Conservation (phyloP, 1,140 invertebrate species). For the Habropoda laboriosa region DNA sequence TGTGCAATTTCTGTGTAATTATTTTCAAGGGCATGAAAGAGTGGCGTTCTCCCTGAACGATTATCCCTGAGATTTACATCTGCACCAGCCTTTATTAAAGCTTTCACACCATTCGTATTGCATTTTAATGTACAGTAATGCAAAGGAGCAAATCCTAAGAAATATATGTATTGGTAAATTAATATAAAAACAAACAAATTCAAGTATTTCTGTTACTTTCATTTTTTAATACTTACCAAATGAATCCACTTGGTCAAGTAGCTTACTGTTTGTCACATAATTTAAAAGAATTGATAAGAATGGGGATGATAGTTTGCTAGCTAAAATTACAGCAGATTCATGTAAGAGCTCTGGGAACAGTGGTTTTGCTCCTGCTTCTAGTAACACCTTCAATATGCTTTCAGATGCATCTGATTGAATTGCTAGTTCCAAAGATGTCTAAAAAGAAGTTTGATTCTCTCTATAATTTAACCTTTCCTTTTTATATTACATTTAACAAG, state of each 20-base stretch:
- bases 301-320: constrained; percentile 65
- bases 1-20: constrained; percentile 44
- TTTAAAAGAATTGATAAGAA: constrained; percentile 52
- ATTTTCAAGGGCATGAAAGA: constrained; percentile 74
- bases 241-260: constrained; percentile 43
- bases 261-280: constrained; percentile 25
- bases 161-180: background rate
- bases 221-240: constrained; percentile 25
- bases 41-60: constrained; percentile 73
- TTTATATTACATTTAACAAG: constrained; percentile 3
- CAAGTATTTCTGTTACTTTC: background rate
- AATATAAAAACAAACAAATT: background rate
- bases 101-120: constrained; percentile 58
- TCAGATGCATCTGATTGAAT: constrained; percentile 50
- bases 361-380: constrained; percentile 68
- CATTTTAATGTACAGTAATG: constrained; percentile 68
- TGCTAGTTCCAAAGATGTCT: constrained; percentile 73
- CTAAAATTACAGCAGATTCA: constrained; percentile 70
- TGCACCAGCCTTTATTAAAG: constrained; percentile 58
- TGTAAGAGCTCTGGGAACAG: constrained; percentile 39
- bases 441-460: constrained; percentile 24
- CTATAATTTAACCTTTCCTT: background rate
- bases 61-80: constrained; percentile 69
- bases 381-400: constrained; percentile 62
- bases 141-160: constrained; percentile 67